Conservation (phyloP, 1,140 invertebrate genomes). For the Leptoteleia sp. region DNA sequence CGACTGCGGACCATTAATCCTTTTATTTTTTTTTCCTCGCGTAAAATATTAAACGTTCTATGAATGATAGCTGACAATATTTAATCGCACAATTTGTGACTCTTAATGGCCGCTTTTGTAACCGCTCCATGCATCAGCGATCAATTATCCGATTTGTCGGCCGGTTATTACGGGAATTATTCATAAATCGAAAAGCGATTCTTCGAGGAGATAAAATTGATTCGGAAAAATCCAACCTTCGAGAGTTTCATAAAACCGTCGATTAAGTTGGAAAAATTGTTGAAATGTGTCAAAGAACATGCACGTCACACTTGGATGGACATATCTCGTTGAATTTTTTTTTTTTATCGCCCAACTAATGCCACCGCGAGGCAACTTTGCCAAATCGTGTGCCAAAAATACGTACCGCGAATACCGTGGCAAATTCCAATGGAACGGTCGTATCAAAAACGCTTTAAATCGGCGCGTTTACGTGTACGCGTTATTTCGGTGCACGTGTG, state of each 20-base stretch:
- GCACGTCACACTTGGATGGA: not conserved
- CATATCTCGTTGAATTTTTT: constrained; percentile 16
- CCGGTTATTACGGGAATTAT: not conserved
- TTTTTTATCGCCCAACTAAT: constrained; percentile 17
- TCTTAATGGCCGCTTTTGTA: constrained; percentile 14
- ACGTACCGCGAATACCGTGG: constrained; percentile 6
- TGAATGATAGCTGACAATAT: constrained; percentile 9
- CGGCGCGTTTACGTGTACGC: constrained; percentile 1
- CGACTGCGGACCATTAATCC: not conserved
- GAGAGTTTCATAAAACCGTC: too few species aligned
- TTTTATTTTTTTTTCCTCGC: too few species aligned
- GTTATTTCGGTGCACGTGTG: too few species aligned
- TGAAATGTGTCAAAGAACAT: constrained; percentile 2
- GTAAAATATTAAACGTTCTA: constrained; percentile 3
- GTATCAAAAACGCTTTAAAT: constrained; percentile 10
- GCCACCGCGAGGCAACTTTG: not conserved
- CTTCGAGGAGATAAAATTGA: constrained; percentile 5
- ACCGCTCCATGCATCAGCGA: not conserved
- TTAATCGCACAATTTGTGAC: constrained; percentile 16
- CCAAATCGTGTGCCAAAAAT: constrained; percentile 18
- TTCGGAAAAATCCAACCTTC: not conserved
- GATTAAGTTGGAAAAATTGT: not conserved
- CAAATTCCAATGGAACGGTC: constrained; percentile 17
- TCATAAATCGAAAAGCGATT: constrained; percentile 1
- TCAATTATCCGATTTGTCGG: not conserved